Evolutionary conservation across 2,888 invertebrate species (phyloP), one percentile per base, ranked within the genome.

Genomic region (Lomographa bimaculata): DNA sequence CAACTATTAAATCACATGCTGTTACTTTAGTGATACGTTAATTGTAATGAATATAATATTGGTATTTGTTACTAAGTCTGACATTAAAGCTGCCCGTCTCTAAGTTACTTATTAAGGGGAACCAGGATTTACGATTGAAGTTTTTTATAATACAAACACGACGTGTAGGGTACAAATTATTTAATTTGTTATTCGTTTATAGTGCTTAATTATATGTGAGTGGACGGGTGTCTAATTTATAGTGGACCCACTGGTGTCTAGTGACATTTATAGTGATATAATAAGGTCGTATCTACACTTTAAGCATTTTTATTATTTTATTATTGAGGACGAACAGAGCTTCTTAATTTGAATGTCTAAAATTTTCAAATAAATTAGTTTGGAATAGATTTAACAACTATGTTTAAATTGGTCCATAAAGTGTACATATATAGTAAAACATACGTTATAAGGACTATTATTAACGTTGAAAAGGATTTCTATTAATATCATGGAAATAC

Each of bases 171-270:
- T 71, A 83, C 79, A 80, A 83, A 83, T 82, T 72, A 75, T 80
- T 82, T 80, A 79, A 83, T 84, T 84, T 82, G 76, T 84, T 71
- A 79, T 74, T 64, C 73, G 71, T 82, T 83, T 79, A 69, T 75
- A 68, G 71, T 65, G 68, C 72, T 75, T 84, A 82, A 83, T 81
- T 78, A 77, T 71, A 69, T 57, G 62, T 57, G 60, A 54, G 66
- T 54, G 58, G 65, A 55, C 59, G 64, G 60, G 54, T 56, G 64
- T 57, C 70, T 77, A 73, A 76, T 78, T 79, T 78, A 77, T 79
- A 69, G 70, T 45, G 61, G 61, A 56, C 60, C 65, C 63, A 63
- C 58, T 50, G 57, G 57, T 43, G 46, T 54, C 57, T 28, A 48
- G 66, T 71, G 75, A 75, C 72, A 71, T 76, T 80, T 71, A 70